Conservation (phyloP, 2,797 vertebrate genomes). For the Petrocephalus sullivani region DNA sequence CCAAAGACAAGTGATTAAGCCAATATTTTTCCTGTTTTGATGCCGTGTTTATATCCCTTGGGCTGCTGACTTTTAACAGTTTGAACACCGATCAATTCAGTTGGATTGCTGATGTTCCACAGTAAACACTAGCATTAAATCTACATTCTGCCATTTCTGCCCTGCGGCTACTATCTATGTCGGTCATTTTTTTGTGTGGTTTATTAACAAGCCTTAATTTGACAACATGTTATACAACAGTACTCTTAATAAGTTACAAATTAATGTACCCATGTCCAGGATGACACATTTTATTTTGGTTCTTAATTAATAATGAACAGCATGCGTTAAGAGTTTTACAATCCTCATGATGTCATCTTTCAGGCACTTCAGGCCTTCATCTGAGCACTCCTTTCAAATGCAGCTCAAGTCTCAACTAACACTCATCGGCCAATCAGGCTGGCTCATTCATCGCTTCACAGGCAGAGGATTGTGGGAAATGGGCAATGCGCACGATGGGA, state of each 20-base stretch:
- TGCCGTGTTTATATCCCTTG: not conserved
- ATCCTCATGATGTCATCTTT: not conserved
- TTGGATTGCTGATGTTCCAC: not conserved
- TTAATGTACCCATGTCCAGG: not conserved
- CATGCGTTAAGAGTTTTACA: not conserved
- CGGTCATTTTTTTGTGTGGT: not conserved
- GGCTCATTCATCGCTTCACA: not conserved
- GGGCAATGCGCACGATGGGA: constrained; percentile 24
- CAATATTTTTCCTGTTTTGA: not conserved
- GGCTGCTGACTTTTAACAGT: not conserved
- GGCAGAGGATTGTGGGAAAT: constrained; percentile 26
- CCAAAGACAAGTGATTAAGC: not conserved
- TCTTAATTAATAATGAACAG: not conserved
- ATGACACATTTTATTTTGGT: not conserved
- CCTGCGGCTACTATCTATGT: not conserved
- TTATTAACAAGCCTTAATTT: not conserved
- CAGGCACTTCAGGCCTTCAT: not conserved
- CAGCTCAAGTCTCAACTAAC: not conserved
- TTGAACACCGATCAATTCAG: not conserved
- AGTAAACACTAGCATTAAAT: not conserved
- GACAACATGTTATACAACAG: not conserved
- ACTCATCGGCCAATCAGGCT: not conserved
- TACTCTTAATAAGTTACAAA: not conserved
- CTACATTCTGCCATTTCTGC: not conserved
- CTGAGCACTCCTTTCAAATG: not conserved